Conservation (phyloP, 2,888 invertebrate species). For the Tenthredo notha region DNA sequence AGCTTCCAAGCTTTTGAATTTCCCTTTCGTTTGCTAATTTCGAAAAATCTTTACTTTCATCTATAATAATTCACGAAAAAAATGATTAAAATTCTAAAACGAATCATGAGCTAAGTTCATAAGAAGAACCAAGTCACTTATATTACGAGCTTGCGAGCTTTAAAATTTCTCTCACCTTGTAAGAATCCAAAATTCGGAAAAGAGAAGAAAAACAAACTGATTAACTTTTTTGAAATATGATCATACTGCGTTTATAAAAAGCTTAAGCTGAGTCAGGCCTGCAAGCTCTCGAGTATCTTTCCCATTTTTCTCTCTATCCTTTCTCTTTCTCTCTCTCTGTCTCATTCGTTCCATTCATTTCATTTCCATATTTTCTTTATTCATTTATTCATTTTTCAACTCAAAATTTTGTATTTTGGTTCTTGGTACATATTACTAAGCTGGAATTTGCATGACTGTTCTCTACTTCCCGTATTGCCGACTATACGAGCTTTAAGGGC, state of each 20-base stretch:
- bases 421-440: not conserved
- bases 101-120: not conserved
- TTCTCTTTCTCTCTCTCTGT: not conserved
- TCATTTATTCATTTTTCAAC: not conserved
- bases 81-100: not conserved
- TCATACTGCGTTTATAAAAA: constrained; percentile 7
- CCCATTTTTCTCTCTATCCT: not conserved
- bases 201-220: not conserved
- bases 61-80: not conserved
- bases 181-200: not conserved
- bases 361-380: not conserved
- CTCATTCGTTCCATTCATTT: not conserved
- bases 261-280: not conserved
- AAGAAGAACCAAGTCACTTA: not conserved
- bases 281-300: not conserved
- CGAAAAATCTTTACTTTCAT: not conserved
- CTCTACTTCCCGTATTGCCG: not conserved
- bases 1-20: not conserved
- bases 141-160: not conserved
- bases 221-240: not conserved
- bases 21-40: not conserved
- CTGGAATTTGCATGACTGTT: constrained; percentile 22
- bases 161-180: not conserved
- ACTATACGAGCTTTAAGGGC: not conserved
- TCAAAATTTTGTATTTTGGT: not conserved